Evolutionary conservation across 1,140 invertebrate genomes (phyloP).

Genomic region (Globodera ellingtonae): DNA sequence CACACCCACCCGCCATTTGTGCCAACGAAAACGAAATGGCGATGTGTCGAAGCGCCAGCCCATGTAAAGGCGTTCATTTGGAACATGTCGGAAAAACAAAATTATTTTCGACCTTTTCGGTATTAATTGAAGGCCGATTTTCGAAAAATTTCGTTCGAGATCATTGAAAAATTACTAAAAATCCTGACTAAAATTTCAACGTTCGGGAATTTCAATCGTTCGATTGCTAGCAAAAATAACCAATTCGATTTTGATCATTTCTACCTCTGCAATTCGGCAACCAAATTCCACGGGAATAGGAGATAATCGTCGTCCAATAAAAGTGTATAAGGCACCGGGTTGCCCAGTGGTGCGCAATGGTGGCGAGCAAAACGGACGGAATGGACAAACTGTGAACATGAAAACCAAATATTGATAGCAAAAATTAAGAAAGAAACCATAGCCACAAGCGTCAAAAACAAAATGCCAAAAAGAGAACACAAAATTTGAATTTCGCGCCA

Average conservation of each 20-base stretch:
- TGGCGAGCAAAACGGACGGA: constrained; percentile 47
- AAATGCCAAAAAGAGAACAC: too few species aligned
- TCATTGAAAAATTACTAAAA: too few species aligned
- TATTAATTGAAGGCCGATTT: too few species aligned
- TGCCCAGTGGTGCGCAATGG: constrained; percentile 37
- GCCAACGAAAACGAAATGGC: constrained; percentile 52
- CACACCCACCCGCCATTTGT: constrained; percentile 53
- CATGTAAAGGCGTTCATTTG: constrained; percentile 48
- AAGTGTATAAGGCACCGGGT: constrained; percentile 44
- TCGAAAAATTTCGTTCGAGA: too few species aligned
- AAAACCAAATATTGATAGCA: too few species aligned
- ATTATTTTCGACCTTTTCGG: too few species aligned
- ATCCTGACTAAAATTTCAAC: too few species aligned
- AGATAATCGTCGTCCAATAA: constrained; percentile 63
- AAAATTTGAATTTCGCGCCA: constrained; percentile 8
- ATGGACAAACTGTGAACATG: constrained; percentile 41
- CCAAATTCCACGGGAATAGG: constrained; percentile 48
- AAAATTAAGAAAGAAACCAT: too few species aligned
- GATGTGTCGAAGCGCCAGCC: constrained; percentile 58
- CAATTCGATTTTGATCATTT: too few species aligned
- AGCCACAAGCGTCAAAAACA: too few species aligned
- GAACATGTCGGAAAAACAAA: constrained; percentile 1
- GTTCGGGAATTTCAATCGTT: too few species aligned
- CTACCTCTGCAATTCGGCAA: constrained; percentile 29
- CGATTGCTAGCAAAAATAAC: too few species aligned